A percentile compares a stretch with the other conserved stretches of the same genome.
Conservation (phyloP, 2,888 invertebrate species). For the Microplitis deprimator region DNA sequence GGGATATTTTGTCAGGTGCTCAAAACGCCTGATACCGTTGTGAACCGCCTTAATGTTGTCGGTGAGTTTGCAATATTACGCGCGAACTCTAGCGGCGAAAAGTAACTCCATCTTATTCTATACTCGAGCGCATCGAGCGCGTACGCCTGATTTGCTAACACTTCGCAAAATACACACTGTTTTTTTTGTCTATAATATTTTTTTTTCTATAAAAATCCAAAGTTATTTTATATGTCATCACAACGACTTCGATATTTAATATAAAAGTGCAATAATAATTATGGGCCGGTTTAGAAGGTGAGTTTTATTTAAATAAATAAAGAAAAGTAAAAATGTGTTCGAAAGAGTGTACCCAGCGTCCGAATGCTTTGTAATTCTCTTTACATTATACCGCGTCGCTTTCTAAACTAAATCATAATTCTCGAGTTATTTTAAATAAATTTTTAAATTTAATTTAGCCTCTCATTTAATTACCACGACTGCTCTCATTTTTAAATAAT, state of each 20-base stretch:
- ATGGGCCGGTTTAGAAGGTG: conserved; percentile 63
- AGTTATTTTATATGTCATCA: not conserved
- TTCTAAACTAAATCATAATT: conserved; percentile 10
- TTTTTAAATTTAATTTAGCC: not conserved
- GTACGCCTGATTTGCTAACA: not conserved
- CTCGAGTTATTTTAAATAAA: not conserved
- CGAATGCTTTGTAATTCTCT: conserved; percentile 7
- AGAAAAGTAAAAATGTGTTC: conserved; percentile 6
- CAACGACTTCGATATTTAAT: not conserved
- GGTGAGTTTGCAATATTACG: not conserved
- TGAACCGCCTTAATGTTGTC: no score
- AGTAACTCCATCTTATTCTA: conserved; percentile 2
- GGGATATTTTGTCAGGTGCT: no score
- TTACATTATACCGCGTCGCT: conserved; percentile 12
- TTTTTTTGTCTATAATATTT: conserved; percentile 5
- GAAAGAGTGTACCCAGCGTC: conserved; percentile 14
- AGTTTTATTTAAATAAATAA: conserved; percentile 28
- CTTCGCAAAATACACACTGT: not conserved
- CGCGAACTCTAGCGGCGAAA: conserved; percentile 9
- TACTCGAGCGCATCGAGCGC: not conserved
- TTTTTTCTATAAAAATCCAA: not conserved
- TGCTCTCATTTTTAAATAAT: not conserved
- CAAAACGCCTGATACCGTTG: no score
- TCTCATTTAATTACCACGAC: not conserved
- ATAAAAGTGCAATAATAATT: conserved; percentile 18